A percentile compares a stretch with the other conserved stretches of the same genome.
Conservation (phyloP, 2,113 vertebrate species). For the Lutjanus erythropterus region DNA sequence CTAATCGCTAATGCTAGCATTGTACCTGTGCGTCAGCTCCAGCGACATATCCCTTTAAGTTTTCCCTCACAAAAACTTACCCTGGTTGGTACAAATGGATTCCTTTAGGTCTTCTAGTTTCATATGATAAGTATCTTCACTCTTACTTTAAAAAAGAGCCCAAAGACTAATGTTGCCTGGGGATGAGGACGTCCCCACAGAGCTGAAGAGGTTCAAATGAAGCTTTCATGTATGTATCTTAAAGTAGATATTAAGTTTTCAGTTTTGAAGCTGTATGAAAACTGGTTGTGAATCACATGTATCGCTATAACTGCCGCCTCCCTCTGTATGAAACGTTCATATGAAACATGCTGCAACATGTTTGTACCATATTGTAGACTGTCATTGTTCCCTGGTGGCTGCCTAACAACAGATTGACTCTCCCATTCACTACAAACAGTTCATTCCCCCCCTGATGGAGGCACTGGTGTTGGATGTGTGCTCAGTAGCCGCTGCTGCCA, state of each 20-base stretch:
- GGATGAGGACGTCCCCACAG: too few relatives aligned
- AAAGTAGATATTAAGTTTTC: neutral
- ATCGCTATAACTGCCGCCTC: slow-evolving; percentile 5
- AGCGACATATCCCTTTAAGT: too few relatives aligned
- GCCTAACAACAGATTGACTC: slow-evolving; percentile 35
- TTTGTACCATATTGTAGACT: slow-evolving; percentile 31
- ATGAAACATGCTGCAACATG: slow-evolving; percentile 1
- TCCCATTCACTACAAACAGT: slow-evolving; percentile 27
- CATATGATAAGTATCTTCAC: too few relatives aligned
- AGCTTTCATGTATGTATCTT: too few relatives aligned
- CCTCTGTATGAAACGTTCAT: neutral
- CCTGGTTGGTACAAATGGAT: too few relatives aligned
- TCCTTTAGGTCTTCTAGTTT: too few relatives aligned
- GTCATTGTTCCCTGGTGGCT: slow-evolving; percentile 31
- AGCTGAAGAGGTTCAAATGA: too few relatives aligned
- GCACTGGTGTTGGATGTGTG: slow-evolving; percentile 24
- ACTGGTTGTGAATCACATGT: neutral
- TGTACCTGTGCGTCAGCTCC: too few relatives aligned
- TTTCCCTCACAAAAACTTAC: too few relatives aligned
- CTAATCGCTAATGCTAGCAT: too few relatives aligned
- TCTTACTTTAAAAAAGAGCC: too few relatives aligned
- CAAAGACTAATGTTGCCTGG: too few relatives aligned
- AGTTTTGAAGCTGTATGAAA: neutral
- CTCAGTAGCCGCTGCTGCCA: neutral
- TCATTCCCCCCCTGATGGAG: slow-evolving; percentile 15